phyloP scores from a whole-genome alignment of 2,113 vertebrate genomes.

The Sinocyclocheilus maitianheensis region DNA sequence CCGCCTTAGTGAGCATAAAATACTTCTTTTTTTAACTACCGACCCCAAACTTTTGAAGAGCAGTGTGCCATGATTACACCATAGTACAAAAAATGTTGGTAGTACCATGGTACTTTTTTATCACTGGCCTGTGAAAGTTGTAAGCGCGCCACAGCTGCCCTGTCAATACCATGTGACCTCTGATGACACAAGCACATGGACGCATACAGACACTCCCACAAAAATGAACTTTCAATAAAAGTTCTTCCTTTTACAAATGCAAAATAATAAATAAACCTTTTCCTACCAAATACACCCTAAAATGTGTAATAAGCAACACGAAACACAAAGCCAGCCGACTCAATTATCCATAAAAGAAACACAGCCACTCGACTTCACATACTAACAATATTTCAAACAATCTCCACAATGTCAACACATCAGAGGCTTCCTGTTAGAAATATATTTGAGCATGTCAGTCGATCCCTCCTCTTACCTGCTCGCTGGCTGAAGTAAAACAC shows the following conservation, averaged over 20 bases:
- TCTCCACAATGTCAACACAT: conserved; percentile 5
- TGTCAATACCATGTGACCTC: conserved; percentile 46
- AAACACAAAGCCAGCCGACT: neutral
- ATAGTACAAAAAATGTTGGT: neutral
- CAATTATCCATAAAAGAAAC: conserved; percentile 6
- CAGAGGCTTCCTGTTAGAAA: conserved; percentile 12
- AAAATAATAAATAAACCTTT: neutral
- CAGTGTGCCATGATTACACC: neutral
- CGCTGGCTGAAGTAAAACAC: conserved; percentile 11
- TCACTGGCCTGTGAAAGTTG: neutral
- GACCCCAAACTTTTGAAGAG: neutral
- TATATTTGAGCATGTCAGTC: neutral
- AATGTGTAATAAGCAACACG: neutral
- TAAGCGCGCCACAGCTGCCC: conserved; percentile 34
- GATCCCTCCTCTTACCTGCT: conserved; percentile 31
- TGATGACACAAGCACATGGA: conserved; percentile 32
- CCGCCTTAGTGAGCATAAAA: no score
- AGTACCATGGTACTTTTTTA: neutral
- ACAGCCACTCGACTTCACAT: neutral
- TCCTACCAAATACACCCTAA: neutral
- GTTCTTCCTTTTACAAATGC: neutral
- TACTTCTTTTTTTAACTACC: neutral
- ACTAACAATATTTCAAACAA: conserved; percentile 17
- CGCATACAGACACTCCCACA: neutral
- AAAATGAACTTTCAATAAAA: neutral